Evolutionary conservation across 2,888 invertebrate genomes (phyloP).

Genomic region (Andrena marginata): DNA sequence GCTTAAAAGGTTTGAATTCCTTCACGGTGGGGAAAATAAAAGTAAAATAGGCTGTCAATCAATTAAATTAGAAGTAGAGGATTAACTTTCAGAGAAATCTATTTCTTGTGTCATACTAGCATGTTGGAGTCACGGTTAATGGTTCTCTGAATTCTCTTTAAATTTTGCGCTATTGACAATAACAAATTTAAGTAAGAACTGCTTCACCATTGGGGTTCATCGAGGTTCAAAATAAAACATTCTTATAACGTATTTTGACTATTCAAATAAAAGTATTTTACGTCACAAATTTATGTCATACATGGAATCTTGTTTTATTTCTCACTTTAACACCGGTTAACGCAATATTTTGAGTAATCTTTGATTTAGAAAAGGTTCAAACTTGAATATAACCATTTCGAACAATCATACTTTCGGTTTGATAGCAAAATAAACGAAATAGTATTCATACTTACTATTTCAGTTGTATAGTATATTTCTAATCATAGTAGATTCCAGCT

Average conservation of each 20-base stretch:
- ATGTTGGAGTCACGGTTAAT: not conserved
- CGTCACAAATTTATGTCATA: not conserved
- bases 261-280: not conserved
- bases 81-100: not conserved
- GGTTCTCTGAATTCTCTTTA: not conserved
- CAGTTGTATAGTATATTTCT: not conserved
- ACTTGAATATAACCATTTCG: not conserved
- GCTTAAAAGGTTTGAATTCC: not conserved
- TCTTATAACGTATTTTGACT: not conserved
- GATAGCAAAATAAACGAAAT: not conserved
- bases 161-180: too few relatives aligned
- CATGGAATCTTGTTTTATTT: not conserved
- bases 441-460: not conserved
- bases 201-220: too few relatives aligned
- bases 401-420: not conserved
- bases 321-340: not conserved
- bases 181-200: too few relatives aligned
- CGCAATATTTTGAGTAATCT: not conserved
- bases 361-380: not conserved
- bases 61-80: not conserved
- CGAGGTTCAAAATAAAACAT: not conserved
- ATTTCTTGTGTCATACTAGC: not conserved
- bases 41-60: not conserved
- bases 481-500: not conserved
- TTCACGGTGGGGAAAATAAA: not conserved